These are phyloP conservation scores for Phasia obesa DNA, from an alignment of 2,888 invertebrate species.

Conservation along the genomic window DNA sequence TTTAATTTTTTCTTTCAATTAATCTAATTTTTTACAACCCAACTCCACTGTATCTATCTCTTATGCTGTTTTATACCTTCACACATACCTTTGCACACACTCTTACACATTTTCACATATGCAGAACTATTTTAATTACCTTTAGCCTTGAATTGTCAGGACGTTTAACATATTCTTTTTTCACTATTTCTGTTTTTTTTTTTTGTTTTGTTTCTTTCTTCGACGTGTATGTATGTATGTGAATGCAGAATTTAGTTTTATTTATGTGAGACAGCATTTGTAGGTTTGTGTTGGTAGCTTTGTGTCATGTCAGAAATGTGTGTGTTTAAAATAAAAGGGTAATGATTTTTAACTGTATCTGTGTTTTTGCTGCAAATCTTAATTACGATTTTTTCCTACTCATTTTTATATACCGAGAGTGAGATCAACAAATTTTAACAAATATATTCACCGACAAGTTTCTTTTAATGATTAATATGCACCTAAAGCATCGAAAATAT, in stretches of 20 bases:
- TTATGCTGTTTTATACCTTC: background rate
- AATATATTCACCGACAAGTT: too few species aligned
- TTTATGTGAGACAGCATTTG: background rate
- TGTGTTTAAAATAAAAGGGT: slow-evolving; percentile 11
- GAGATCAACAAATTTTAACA: background rate
- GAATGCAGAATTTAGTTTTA: slow-evolving; percentile 12
- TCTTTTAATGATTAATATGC: too few species aligned
- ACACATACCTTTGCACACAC: slow-evolving; percentile 2
- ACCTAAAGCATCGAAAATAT: too few species aligned
- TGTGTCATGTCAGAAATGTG: background rate
- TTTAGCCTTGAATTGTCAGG: slow-evolving; percentile 73
- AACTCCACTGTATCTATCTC: slow-evolving; percentile 20
- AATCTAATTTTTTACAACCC: background rate
- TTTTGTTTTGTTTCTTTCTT: too few species aligned
- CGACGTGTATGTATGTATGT: slow-evolving; percentile 5
- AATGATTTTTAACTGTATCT: slow-evolving; percentile 11
- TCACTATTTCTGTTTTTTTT: slow-evolving; percentile 1
- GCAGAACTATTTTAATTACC: slow-evolving; percentile 68
- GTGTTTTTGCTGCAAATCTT: slow-evolving; percentile 26
- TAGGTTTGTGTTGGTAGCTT: background rate
- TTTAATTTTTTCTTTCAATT: background rate
- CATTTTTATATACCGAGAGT: background rate
- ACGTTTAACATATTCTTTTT: slow-evolving; percentile 56
- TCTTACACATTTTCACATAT: background rate
- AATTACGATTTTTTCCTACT: slow-evolving; percentile 14